Evolutionary conservation across 2,113 vertebrate species (phyloP), one percentile per base, ranked within the genome.

Genomic region (Gopherus flavomarginatus): DNA sequence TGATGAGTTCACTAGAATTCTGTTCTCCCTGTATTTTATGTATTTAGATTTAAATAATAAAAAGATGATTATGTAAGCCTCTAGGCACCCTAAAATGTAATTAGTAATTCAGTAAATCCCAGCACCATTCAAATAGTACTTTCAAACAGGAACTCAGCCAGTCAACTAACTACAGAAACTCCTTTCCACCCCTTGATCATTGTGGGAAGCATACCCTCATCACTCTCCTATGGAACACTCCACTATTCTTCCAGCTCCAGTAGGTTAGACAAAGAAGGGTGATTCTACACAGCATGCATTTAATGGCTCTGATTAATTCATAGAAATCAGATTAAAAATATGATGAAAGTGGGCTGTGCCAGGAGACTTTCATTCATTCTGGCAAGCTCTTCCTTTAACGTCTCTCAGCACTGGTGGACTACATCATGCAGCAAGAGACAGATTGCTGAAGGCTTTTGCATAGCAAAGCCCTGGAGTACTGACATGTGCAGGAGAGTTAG

Each of bases 131-230:
- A 91, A 50, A 2, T 44, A 38, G 22, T 93, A 31, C 86, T 78
- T 72, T 42, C 38, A 31, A n/a, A 42, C 6, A 88, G 88, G 35
- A 94, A 22, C 22, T 57, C 50, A 47, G 65, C 88, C 57, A 91
- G 1, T 3, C 14, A 57, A 38, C 44, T 44, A 83, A 49, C 42
- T 83, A 16, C 1, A 85, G 26, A 12, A 44, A 22, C 35, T 14
- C 11, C 24, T 3, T 88, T 24, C 21, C 35, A 65, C 35, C 72
- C 75, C 31, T 54, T 84, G 52, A 10, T 21, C 10, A 38, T 38
- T 5, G 3, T 1, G 1, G 2, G 29, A 84, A 77, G 56, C 0
- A 0, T 62, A 95, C 11, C 16, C 88, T 84, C 69, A 83, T 69
- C 47, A n/a, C 31, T 7, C 31, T 56, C 0, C 11, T 0, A 1